phyloP scores from a whole-genome alignment of 1,140 invertebrate species.

The Babylonia areolata region DNA sequence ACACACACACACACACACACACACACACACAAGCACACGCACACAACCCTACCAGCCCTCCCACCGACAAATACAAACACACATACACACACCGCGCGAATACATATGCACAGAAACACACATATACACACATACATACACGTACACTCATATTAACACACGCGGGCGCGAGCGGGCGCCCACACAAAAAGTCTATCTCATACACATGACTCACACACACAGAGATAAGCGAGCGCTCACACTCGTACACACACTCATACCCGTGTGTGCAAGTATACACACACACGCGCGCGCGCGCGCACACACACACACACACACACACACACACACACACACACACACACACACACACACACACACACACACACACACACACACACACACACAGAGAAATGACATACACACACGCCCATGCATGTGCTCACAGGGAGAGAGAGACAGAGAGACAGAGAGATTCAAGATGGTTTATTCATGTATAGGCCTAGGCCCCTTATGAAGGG shows the following conservation, averaged over 20 bases:
- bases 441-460: neutral
- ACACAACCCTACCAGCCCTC: neutral
- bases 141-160: neutral
- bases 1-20: slow-evolving; percentile 11
- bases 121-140: no score
- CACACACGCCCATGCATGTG: neutral
- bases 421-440: neutral
- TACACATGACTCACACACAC: no score
- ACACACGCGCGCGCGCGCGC: neutral
- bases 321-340: neutral
- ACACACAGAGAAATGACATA: neutral
- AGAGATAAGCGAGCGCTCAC: neutral
- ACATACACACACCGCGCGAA: neutral
- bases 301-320: slow-evolving; percentile 6
- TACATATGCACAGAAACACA: no score
- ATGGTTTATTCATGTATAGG: neutral
- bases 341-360: neutral
- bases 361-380: neutral
- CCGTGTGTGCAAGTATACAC: neutral
- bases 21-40: slow-evolving; percentile 6
- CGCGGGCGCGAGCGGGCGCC: neutral
- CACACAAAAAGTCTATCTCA: no score
- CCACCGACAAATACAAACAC: neutral
- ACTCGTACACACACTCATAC: neutral
- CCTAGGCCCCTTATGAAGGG: neutral